Evolutionary conservation across 2,888 invertebrate species (phyloP).

Genomic region (Mythimna albipuncta): DNA sequence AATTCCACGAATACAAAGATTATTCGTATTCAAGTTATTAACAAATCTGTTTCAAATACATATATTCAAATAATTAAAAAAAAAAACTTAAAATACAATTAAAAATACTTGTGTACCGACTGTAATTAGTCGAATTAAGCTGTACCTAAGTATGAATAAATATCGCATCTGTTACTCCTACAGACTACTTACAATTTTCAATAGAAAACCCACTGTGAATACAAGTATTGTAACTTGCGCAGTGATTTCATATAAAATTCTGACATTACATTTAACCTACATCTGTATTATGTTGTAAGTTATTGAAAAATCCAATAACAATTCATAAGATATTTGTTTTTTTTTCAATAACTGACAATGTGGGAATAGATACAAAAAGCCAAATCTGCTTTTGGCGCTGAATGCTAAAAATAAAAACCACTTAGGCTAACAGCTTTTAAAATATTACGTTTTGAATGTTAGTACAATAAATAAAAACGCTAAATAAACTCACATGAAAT

Average conservation of each 20-base stretch:
- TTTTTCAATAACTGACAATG: neutral
- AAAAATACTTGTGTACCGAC: neutral
- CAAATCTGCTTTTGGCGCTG: neutral
- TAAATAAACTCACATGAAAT: slow-evolving; percentile 5
- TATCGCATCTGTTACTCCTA: neutral
- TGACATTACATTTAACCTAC: neutral
- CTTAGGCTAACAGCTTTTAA: slow-evolving; percentile 24
- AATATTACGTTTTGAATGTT: slow-evolving; percentile 17
- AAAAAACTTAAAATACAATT: too few species aligned
- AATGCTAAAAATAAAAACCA: slow-evolving; percentile 4
- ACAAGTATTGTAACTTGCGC: neutral
- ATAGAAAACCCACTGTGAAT: neutral
- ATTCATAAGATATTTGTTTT: neutral
- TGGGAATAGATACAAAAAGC: slow-evolving; percentile 15
- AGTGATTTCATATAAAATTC: neutral
- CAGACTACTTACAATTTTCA: too few species aligned
- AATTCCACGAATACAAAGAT: neutral
- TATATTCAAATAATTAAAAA: too few species aligned
- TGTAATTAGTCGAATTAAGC: neutral
- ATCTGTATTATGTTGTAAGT: neutral
- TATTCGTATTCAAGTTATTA: too few species aligned
- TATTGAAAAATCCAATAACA: neutral
- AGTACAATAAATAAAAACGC: slow-evolving; percentile 8
- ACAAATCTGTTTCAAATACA: too few species aligned
- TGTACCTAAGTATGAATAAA: neutral